Evolutionary conservation across 53 echinoderm and acorn worm species (phyloP), one percentile per base, ranked within the genome.

Genomic region (Holothuria leucospilota): DNA sequence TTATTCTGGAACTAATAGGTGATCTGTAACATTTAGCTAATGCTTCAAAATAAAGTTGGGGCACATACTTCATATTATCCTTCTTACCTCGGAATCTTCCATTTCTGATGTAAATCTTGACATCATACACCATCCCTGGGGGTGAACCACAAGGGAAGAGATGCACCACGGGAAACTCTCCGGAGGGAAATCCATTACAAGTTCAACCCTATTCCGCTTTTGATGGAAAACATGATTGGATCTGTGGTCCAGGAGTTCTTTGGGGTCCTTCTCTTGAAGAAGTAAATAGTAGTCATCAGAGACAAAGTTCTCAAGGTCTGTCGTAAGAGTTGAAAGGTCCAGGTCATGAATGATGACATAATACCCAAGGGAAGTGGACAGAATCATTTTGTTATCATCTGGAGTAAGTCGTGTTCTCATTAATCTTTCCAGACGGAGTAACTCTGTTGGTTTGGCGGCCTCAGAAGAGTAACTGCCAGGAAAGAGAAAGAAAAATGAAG

Each of bases 81-180:
- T 56, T 16, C 87, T 69, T 41, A 98, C 98, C 95, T 98, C 98
- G 5, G 90, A 81, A 63, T 95, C 95, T 67, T 98, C 95, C 72
- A 88, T 89, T 79, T 92, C 88, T 5, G 94, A 95, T 0, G 95
- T 98, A 40, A 90, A 95, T 78, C 98, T 71, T 13, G 98, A 98
- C 84, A 98, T 92, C 93, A 98, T 93, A 72, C 93, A 88, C 98
- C 98, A 98, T 15, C 98, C 93, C 72, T 98, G 98, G 1, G 98
- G 98, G 87, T 98, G 98, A 39, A 98, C 84, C 8, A 93, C 88
- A 62, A 98, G 83, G 1, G 98, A 98, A 51, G 98, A 98, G 39
- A 98, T 98, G 79, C 98, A 93, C 78, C 91, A 93, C 2, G 92
- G 92, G 51, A 68, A 90, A 41, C 92, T 92, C 67, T 93, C 90